Evolutionary conservation across 2,113 vertebrate species (phyloP).

Genomic region (Athene cunicularia): DNA sequence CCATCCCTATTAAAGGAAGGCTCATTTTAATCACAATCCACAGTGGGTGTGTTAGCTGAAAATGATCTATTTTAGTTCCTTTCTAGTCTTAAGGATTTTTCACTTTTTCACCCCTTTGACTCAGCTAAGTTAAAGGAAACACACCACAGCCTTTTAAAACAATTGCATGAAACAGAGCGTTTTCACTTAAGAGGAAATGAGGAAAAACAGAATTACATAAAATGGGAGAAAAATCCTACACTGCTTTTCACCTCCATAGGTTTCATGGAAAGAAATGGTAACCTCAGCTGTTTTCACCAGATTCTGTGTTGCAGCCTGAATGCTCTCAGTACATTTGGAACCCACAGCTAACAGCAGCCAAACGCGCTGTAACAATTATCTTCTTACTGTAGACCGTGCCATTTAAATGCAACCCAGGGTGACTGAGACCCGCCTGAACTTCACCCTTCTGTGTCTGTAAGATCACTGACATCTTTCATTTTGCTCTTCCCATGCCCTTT

Average conservation of each 20-base stretch:
- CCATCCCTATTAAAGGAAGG: not conserved
- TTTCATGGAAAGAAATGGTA: not conserved
- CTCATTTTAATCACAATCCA: not conserved
- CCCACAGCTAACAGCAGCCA: not conserved
- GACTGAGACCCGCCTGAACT: not conserved
- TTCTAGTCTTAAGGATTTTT: not conserved
- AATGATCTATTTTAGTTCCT: not conserved
- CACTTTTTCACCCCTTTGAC: not conserved
- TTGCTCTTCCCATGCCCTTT: not conserved
- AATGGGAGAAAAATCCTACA: not conserved
- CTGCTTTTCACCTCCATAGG: not conserved
- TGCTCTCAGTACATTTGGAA: not conserved
- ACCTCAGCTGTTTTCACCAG: not conserved
- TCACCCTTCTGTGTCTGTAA: not conserved
- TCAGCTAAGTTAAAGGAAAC: not conserved
- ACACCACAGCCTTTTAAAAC: not conserved
- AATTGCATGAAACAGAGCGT: accelerated
- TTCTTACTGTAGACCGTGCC: not conserved
- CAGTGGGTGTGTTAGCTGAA: not conserved
- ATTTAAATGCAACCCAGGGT: not conserved
- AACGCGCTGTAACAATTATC: not conserved
- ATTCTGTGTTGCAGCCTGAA: not conserved
- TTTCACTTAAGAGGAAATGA: not conserved
- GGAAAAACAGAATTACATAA: not conserved
- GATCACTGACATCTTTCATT: not conserved